Conservation (phyloP, 2,888 invertebrate genomes). For the Nephrotoma guestfalica region DNA sequence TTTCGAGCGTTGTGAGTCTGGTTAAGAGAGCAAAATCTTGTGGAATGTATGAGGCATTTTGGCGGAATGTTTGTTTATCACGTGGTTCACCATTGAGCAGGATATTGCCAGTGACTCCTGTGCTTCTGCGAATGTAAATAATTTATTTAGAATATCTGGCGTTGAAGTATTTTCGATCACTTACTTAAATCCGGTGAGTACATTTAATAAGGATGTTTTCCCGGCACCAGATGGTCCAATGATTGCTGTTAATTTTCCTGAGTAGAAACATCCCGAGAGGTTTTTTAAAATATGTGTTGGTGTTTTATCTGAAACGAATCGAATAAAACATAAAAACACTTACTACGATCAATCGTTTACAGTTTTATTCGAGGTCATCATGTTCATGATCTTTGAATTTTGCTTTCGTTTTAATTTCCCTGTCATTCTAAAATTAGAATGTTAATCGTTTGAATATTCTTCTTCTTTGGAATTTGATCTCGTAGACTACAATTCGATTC, state of each 20-base stretch:
- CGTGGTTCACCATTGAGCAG: constrained; percentile 51
- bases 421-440: too few species aligned
- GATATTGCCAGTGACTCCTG: constrained; percentile 44
- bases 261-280: constrained; percentile 42
- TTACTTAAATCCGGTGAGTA: constrained; percentile 57
- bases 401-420: too few species aligned
- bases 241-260: constrained; percentile 47
- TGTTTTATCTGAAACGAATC: neutral
- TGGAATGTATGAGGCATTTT: constrained; percentile 59
- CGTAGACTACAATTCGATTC: too few species aligned
- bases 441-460: too few species aligned
- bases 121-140: constrained; percentile 16
- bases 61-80: constrained; percentile 46
- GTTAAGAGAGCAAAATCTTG: constrained; percentile 71
- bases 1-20: constrained; percentile 67
- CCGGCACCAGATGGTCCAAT: constrained; percentile 61
- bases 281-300: constrained; percentile 34
- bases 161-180: constrained; percentile 15
- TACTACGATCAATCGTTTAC: too few species aligned
- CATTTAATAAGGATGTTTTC: constrained; percentile 60
- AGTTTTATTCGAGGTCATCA: too few species aligned
- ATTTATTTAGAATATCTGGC: neutral
- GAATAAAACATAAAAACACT: too few species aligned
- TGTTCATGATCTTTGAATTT: too few species aligned
- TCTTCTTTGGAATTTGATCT: too few species aligned